Evolutionary conservation across 37 sponge, comb jelly and placozoan genomes (phyloP).

Genomic region (Halisarca cf. caerulea): DNA sequence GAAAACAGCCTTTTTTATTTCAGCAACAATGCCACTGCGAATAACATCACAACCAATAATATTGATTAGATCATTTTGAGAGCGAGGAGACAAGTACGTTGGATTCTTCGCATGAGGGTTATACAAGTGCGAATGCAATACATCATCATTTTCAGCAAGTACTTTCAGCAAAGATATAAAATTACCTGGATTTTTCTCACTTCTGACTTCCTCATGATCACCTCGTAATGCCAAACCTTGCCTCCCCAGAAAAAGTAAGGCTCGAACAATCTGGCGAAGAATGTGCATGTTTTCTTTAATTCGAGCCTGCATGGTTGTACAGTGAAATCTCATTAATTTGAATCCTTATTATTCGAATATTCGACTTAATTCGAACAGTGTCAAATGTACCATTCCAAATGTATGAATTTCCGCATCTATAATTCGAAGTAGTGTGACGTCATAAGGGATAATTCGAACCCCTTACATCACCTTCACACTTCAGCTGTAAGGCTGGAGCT

Average conservation of each 20-base stretch:
- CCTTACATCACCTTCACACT: neutral
- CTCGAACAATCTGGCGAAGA: slow-evolving; percentile 47
- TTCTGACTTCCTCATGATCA: slow-evolving; percentile 30
- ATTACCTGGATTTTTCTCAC: slow-evolving; percentile 54
- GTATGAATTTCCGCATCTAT: no score
- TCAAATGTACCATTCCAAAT: slow-evolving; percentile 14
- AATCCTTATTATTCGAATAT: no score
- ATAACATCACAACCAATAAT: slow-evolving; percentile 56
- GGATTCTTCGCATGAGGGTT: slow-evolving; percentile 47
- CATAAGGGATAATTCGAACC: neutral
- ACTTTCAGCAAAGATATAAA: slow-evolving; percentile 31
- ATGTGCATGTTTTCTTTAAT: slow-evolving; percentile 60
- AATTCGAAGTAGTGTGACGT: no score
- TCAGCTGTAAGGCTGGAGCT: neutral
- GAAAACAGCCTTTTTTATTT: slow-evolving; percentile 47
- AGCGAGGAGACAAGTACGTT: slow-evolving; percentile 57
- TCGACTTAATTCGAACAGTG: no score
- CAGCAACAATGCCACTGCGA: slow-evolving; percentile 34
- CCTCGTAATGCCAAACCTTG: slow-evolving; percentile 57
- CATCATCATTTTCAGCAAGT: slow-evolving; percentile 36
- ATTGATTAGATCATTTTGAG: slow-evolving; percentile 66
- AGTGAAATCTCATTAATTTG: no score
- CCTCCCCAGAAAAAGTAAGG: slow-evolving; percentile 50
- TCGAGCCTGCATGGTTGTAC: slow-evolving; percentile 34
- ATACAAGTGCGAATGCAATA: slow-evolving; percentile 27